Percentiles rank a stretch among this genome's conserved stretches.
Conservation (phyloP, 2,113 vertebrate genomes). For the Microtus oregoni region DNA sequence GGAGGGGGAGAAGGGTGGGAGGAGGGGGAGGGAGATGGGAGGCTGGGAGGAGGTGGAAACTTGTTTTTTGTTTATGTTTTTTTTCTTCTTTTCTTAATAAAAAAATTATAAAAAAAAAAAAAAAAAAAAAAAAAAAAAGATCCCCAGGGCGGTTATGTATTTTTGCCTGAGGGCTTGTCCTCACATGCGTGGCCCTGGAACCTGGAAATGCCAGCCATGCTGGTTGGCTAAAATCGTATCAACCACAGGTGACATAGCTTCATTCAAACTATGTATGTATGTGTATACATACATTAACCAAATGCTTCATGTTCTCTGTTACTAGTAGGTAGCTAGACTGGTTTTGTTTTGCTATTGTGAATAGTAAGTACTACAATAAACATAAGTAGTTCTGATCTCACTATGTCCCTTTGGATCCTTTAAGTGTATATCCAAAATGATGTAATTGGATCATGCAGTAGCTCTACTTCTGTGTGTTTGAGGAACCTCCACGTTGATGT, state of each 20-base stretch:
- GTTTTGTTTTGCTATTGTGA: not conserved
- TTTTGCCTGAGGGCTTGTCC: no score
- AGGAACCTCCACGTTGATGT: not conserved
- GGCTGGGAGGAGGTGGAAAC: no score
- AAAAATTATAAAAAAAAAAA: no score
- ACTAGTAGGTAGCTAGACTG: not conserved
- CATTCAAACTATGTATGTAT: not conserved
- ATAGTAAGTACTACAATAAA: not conserved
- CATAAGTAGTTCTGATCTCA: not conserved
- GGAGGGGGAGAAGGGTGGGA: no score
- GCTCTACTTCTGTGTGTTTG: not conserved
- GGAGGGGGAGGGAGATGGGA: no score
- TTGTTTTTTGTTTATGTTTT: no score
- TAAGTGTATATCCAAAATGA: not conserved
- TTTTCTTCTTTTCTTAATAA: no score
- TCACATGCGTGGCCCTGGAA: no score
- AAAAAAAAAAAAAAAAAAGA: no score
- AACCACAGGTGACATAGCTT: not conserved
- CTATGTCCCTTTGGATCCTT: not conserved
- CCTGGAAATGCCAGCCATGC: no score
- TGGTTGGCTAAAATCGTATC: not conserved
- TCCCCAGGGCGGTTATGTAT: no score
- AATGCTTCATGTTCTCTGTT: not conserved
- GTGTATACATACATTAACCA: not conserved
- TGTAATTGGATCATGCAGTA: not conserved